A percentile compares a stretch with the other conserved stretches of the same genome.
Evolutionary conservation across 1,140 invertebrate species (phyloP).

Genomic region (Drosophila nigromelanica): DNA sequence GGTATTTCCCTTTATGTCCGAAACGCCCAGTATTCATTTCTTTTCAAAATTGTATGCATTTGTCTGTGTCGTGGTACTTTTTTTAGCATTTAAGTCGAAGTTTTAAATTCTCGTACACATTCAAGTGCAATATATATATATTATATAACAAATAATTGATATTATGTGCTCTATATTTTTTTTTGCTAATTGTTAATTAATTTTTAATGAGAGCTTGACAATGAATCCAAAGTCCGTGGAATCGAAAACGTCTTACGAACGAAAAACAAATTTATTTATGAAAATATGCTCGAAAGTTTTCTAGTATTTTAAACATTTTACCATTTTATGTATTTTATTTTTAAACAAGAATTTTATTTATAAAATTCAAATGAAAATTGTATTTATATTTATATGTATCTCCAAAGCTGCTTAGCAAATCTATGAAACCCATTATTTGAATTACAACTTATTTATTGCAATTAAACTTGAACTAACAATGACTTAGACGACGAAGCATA

Average conservation of each 20-base stretch:
- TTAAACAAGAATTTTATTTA: conserved; percentile 22
- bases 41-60: conserved; percentile 34
- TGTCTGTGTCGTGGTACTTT: conserved; percentile 38
- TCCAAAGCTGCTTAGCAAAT: conserved; percentile 28
- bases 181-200: conserved; percentile 78
- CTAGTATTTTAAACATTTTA: conserved; percentile 58
- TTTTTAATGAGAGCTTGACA: conserved; percentile 75
- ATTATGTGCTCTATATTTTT: conserved; percentile 65
- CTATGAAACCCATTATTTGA: conserved; percentile 8
- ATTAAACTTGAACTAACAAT: conserved; percentile 72
- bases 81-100: conserved; percentile 43
- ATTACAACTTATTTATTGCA: conserved; percentile 61
- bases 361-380: conserved; percentile 8
- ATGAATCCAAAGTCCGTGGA: conserved; percentile 42
- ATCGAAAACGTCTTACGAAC: conserved; percentile 44
- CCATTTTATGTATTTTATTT: conserved; percentile 7
- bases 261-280: conserved; percentile 42
- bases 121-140: conserved; percentile 66
- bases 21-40: conserved; percentile 60
- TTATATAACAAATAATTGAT: conserved; percentile 53
- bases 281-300: conserved; percentile 70
- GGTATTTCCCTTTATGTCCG: conserved; percentile 34
- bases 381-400: conserved; percentile 17
- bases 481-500: conserved; percentile 74
- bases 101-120: conserved; percentile 65